Percentiles rank a stretch among this genome's conserved stretches.
phyloP scores from a whole-genome alignment of 2,113 vertebrate genomes.

The Sapayoa aenigma region DNA sequence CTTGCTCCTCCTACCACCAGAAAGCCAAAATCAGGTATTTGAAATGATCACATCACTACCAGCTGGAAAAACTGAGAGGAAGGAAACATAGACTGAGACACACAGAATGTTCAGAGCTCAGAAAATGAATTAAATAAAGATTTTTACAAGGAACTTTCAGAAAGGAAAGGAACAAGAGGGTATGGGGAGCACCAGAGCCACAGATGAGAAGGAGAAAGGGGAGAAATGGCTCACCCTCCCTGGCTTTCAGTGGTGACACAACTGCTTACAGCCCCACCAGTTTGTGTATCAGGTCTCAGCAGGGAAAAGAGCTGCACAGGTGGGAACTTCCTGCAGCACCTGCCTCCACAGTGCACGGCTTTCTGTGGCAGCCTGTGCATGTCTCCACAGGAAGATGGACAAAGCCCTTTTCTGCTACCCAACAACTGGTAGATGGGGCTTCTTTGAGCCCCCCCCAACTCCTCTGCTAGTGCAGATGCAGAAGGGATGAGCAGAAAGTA shows the following conservation, averaged over 20 bases:
- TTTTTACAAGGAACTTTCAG: background rate
- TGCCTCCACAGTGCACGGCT: background rate
- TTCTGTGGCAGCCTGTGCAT: background rate
- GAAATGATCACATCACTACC: background rate
- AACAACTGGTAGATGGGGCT: background rate
- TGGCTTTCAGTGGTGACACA: slow-evolving; percentile 43
- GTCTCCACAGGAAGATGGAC: background rate
- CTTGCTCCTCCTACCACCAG: slow-evolving; percentile 9
- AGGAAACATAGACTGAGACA: background rate
- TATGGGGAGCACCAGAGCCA: background rate
- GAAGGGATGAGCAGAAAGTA: background rate
- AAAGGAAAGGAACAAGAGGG: background rate
- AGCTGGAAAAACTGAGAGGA: background rate
- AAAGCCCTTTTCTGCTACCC: background rate
- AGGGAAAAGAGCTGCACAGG: background rate
- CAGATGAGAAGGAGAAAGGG: background rate
- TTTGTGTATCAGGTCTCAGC: background rate
- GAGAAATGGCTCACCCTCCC: background rate
- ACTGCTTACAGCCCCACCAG: slow-evolving; percentile 14
- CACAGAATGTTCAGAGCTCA: background rate
- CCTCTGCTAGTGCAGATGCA: background rate
- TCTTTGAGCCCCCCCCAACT: background rate
- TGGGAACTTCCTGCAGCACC: background rate
- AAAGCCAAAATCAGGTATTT: slow-evolving; percentile 19
- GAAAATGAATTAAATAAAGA: background rate